phyloP scores from a whole-genome alignment of 2,888 invertebrate genomes.

The Tigriopus californicus region DNA sequence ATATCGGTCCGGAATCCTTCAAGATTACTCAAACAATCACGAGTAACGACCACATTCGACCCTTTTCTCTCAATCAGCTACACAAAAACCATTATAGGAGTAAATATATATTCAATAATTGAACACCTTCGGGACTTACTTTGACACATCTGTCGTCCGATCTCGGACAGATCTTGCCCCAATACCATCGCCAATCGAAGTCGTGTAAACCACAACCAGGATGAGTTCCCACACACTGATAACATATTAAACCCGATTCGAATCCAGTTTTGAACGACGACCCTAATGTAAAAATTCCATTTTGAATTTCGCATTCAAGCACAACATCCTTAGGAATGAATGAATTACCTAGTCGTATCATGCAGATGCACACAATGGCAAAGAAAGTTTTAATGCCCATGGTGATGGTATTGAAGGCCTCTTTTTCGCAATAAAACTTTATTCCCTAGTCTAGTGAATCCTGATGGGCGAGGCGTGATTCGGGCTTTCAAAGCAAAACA shows the following conservation, averaged over 20 bases:
- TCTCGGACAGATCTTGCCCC: constrained; percentile 63
- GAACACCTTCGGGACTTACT: constrained; percentile 20
- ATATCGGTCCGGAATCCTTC: constrained; percentile 60
- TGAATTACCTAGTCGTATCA: no score
- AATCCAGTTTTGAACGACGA: constrained; percentile 13
- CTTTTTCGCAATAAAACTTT: no score
- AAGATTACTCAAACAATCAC: constrained; percentile 64
- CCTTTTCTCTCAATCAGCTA: constrained; percentile 57
- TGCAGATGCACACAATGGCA: no score
- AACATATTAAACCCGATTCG: constrained; percentile 46
- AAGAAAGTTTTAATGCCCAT: no score
- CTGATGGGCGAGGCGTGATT: no score
- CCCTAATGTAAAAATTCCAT: neutral
- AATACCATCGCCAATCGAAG: constrained; percentile 60
- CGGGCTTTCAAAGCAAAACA: no score
- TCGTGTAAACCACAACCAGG: constrained; percentile 60
- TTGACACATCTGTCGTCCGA: constrained; percentile 72
- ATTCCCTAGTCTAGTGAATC: no score
- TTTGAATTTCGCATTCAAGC: no score
- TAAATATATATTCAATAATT: no score
- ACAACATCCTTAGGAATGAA: no score
- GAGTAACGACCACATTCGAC: constrained; percentile 56
- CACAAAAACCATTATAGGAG: no score
- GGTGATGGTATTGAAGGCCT: no score
- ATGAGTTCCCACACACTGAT: constrained; percentile 67